These are phyloP conservation scores for Odobenus rosmarus DNA, from an alignment of 2,113 vertebrate species.

Conservation along the genomic window DNA sequence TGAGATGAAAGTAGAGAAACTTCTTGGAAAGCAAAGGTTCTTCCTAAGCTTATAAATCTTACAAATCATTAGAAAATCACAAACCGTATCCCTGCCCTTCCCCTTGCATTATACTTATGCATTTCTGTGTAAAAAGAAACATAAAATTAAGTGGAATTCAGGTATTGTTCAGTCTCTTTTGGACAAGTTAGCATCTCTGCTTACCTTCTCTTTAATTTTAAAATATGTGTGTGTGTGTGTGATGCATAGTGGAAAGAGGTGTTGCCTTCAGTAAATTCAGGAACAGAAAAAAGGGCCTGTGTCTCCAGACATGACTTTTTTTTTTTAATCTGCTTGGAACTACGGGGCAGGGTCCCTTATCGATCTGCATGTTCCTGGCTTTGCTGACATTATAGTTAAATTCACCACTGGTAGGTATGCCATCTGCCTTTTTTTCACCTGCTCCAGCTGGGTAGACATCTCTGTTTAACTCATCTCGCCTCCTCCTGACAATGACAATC, in stretches of 20 bases:
- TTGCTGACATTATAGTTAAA: background rate
- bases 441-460: background rate
- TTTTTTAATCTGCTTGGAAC: background rate
- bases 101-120: background rate
- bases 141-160: background rate
- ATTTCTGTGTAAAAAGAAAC: background rate
- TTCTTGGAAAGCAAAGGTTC: background rate
- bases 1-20: background rate
- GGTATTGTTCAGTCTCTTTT: background rate
- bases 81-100: background rate
- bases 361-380: background rate
- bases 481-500: background rate
- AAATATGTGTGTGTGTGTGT: background rate
- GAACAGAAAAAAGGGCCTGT: background rate
- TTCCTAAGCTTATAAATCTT: background rate
- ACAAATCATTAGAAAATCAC: background rate
- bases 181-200: background rate
- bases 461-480: background rate
- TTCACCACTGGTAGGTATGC: no score
- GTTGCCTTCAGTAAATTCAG: background rate
- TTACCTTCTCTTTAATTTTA: background rate
- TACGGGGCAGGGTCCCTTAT: background rate
- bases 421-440: background rate
- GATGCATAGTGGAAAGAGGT: background rate
- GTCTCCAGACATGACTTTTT: background rate